These are phyloP conservation scores for Malthinus flaveolus DNA, from an alignment of 2,888 invertebrate species.

Conservation along the genomic window DNA sequence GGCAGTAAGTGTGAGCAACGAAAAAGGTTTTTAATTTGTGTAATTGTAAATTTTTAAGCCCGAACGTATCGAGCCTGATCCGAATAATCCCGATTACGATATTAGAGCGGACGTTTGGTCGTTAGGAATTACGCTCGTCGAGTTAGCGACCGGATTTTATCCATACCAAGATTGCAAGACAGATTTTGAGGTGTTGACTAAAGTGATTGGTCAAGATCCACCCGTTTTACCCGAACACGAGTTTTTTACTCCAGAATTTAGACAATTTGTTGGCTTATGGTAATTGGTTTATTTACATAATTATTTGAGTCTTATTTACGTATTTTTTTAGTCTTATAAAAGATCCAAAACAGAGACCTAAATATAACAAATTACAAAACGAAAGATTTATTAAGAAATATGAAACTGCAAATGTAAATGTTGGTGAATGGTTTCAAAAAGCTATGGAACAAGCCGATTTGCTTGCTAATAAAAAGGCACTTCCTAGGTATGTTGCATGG, in stretches of 20 bases:
- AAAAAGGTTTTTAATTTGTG: neutral
- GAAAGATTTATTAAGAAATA: conserved; percentile 86
- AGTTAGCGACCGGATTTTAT: conserved; percentile 94
- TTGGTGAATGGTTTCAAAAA: conserved; percentile 82
- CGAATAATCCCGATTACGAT: conserved; percentile 93
- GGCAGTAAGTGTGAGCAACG: conserved; percentile 72
- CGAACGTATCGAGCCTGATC: conserved; percentile 94
- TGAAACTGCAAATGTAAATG: conserved; percentile 70
- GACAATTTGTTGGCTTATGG: conserved; percentile 90
- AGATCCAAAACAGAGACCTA: conserved; percentile 90
- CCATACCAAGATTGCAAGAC: conserved; percentile 94
- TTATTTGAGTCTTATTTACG: neutral
- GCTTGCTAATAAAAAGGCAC: conserved; percentile 50
- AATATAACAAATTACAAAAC: conserved; percentile 88
- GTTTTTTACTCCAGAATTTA: conserved; percentile 83
- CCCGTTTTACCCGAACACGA: conserved; percentile 78
- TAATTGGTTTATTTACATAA: conserved; percentile 48
- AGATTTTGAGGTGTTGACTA: conserved; percentile 95
- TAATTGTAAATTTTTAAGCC: conserved; percentile 64
- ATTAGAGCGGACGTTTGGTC: conserved; percentile 99
- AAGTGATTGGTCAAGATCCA: conserved; percentile 86
- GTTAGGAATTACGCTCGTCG: conserved; percentile 93
- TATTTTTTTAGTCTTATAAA: conserved; percentile 77
- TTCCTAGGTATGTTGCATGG: conserved; percentile 57
- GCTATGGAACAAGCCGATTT: conserved; percentile 58